phyloP scores from a whole-genome alignment of 1,140 invertebrate species.

The Mactra quadrangularis region DNA sequence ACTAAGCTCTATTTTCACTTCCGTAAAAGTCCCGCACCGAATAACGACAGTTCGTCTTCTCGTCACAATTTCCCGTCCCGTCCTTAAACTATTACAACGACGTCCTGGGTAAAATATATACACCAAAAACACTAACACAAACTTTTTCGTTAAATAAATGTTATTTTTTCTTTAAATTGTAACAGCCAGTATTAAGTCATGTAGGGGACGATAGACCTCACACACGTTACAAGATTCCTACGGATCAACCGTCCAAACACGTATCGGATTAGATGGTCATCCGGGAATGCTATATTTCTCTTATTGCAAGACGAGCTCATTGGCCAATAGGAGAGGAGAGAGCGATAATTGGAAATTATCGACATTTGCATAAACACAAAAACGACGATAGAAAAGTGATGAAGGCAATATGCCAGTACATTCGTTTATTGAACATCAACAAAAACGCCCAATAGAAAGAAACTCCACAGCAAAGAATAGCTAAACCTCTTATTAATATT shows the following conservation, averaged over 20 bases:
- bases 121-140: no score
- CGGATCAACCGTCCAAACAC: constrained; percentile 30
- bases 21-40: no score
- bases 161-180: no score
- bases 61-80: no score
- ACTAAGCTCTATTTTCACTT: no score
- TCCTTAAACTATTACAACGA: no score
- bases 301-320: constrained; percentile 20
- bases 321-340: constrained; percentile 26
- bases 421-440: constrained; percentile 29
- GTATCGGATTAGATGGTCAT: constrained; percentile 51
- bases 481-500: constrained; percentile 32
- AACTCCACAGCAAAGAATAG: constrained; percentile 2
- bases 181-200: no score
- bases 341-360: constrained; percentile 49
- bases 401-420: constrained; percentile 5
- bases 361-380: constrained; percentile 45
- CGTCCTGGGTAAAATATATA: no score
- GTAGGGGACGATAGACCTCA: constrained; percentile 29
- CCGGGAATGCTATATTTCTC: constrained; percentile 32
- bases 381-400: not conserved
- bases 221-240: constrained; percentile 47
- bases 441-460: constrained; percentile 36
- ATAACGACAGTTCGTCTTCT: no score
- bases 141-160: no score